A percentile compares a stretch with the other conserved stretches of the same genome.
Evolutionary conservation across 2,113 vertebrate species (phyloP).

Genomic region (Microtus richardsoni): DNA sequence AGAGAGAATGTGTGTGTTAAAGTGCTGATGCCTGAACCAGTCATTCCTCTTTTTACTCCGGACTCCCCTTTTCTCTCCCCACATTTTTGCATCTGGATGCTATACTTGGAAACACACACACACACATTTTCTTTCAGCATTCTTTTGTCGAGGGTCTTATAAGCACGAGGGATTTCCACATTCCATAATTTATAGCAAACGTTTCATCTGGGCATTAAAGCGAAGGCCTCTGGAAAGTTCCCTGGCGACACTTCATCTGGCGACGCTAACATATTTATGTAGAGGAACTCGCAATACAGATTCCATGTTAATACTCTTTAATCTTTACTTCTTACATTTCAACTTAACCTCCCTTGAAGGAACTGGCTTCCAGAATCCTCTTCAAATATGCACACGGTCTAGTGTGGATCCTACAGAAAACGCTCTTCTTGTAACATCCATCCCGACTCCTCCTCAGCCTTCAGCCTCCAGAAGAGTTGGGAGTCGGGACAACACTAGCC

Average conservation of each 20-base stretch:
- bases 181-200: slow-evolving; percentile 65
- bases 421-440: neutral
- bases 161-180: slow-evolving; percentile 40
- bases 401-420: neutral
- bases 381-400: slow-evolving; percentile 55
- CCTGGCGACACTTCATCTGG: slow-evolving; percentile 35
- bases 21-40: neutral
- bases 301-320: slow-evolving; percentile 69
- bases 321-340: slow-evolving; percentile 70
- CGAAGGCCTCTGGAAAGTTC: slow-evolving; percentile 56
- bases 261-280: slow-evolving; percentile 55
- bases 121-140: slow-evolving; percentile 10
- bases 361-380: slow-evolving; percentile 57
- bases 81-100: slow-evolving; percentile 38
- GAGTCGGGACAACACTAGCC: neutral
- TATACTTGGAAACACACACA: slow-evolving; percentile 30
- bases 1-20: neutral
- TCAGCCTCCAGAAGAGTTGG: neutral
- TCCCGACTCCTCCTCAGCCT: neutral
- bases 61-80: neutral
- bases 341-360: slow-evolving; percentile 58
- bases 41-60: neutral
- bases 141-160: slow-evolving; percentile 38
- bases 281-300: slow-evolving; percentile 53
- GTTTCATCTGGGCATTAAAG: slow-evolving; percentile 61